These are phyloP conservation scores for Akabosia matsudoensis DNA, from an alignment of 1,140 invertebrate species.

Conservation along the genomic window DNA sequence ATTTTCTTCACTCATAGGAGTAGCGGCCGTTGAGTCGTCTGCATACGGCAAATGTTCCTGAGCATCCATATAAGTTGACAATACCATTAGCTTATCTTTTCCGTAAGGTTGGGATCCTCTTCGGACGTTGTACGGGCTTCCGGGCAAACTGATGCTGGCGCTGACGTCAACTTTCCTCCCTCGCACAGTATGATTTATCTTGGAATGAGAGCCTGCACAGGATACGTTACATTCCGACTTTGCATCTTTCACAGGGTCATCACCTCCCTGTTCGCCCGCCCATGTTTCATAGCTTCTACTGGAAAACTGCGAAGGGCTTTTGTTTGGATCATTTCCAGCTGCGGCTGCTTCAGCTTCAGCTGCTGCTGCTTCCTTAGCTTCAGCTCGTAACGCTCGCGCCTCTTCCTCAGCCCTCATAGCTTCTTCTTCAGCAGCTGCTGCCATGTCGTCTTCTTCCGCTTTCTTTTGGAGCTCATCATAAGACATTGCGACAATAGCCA, in stretches of 20 bases:
- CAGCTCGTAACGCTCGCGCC: conserved; percentile 63
- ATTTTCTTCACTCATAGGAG: conserved; percentile 96
- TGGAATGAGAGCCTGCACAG: conserved; percentile 7
- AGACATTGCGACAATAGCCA: conserved; percentile 99
- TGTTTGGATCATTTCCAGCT: conserved; percentile 57
- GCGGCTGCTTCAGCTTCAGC: conserved; percentile 50
- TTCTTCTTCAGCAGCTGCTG: conserved; percentile 76
- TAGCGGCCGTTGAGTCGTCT: conserved; percentile 95
- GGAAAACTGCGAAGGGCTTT: conserved; percentile 84
- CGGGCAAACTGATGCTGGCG: conserved; percentile 90
- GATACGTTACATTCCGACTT: conserved; percentile 70
- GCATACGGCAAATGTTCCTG: conserved; percentile 95
- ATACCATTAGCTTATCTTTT: conserved; percentile 86
- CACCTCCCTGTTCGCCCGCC: conserved; percentile 76
- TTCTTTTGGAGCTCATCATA: conserved; percentile 98
- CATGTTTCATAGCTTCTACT: conserved; percentile 86
- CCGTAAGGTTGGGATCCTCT: conserved; percentile 60
- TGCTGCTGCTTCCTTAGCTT: conserved; percentile 56
- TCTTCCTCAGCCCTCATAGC: conserved; percentile 83
- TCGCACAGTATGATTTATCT: conserved; percentile 70
- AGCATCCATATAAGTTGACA: conserved; percentile 90
- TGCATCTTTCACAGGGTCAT: conserved; percentile 75
- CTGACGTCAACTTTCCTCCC: conserved; percentile 62
- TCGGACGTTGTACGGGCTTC: conserved; percentile 85
- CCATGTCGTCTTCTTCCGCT: conserved; percentile 87